Evolutionary conservation across 1,140 invertebrate genomes (phyloP).

Genomic region (Habropoda laboriosa): DNA sequence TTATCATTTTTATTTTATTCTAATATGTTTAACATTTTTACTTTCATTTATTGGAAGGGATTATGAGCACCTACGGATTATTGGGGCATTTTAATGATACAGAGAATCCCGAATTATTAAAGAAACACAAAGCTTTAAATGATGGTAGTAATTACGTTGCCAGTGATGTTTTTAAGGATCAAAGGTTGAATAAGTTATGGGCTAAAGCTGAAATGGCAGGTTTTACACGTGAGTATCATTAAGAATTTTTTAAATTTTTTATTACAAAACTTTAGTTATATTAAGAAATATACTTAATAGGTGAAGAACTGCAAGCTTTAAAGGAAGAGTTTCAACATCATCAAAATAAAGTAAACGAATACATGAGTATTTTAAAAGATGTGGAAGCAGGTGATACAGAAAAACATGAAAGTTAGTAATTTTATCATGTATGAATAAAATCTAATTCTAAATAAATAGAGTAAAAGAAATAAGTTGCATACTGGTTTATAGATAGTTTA

Average conservation of each 20-base stretch:
- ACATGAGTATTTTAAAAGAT: slow-evolving; percentile 89
- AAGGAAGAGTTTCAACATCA: slow-evolving; percentile 96
- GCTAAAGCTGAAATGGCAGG: slow-evolving; percentile 92
- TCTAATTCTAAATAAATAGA: slow-evolving; percentile 26
- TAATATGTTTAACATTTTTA: neutral
- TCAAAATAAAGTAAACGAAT: slow-evolving; percentile 96
- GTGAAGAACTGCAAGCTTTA: slow-evolving; percentile 90
- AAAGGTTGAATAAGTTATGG: slow-evolving; percentile 95
- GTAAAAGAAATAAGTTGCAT: slow-evolving; percentile 17
- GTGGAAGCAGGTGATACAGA: slow-evolving; percentile 83
- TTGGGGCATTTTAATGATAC: slow-evolving; percentile 90
- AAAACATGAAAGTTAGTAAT: slow-evolving; percentile 85
- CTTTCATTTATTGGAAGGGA: slow-evolving; percentile 79
- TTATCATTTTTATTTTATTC: too few relatives aligned
- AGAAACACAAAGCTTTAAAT: slow-evolving; percentile 75
- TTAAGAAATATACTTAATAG: slow-evolving; percentile 69
- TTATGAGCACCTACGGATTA: slow-evolving; percentile 91
- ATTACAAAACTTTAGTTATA: neutral
- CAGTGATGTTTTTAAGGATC: slow-evolving; percentile 92
- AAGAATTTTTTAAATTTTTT: neutral
- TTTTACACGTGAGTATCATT: slow-evolving; percentile 85
- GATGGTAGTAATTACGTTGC: slow-evolving; percentile 81
- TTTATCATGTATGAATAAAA: slow-evolving; percentile 15
- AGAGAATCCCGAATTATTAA: slow-evolving; percentile 82
- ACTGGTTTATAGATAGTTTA: slow-evolving; percentile 77